Conservation (phyloP, 2,113 vertebrate species). For the Micronycteris hirsuta region DNA sequence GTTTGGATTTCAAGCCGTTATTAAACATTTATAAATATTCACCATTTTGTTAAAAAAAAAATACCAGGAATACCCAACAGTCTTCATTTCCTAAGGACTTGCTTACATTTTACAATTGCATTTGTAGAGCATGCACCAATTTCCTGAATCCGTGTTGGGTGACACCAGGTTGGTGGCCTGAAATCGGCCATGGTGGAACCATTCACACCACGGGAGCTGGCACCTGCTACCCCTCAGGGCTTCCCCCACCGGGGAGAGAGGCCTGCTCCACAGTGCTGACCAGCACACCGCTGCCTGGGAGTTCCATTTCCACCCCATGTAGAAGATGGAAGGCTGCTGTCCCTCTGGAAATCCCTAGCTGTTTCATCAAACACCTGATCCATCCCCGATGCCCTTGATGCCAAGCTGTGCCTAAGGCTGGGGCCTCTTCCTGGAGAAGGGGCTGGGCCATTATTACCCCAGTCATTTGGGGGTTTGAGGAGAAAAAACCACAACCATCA, state of each 20-base stretch:
- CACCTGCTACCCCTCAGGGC: fast-evolving
- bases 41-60: background rate
- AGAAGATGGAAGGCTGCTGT: background rate
- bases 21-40: background rate
- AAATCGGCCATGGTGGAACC: background rate
- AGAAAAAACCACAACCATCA: background rate
- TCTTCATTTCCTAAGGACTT: background rate
- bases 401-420: background rate
- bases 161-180: background rate
- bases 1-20: background rate
- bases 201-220: background rate
- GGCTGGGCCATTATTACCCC: background rate
- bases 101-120: background rate
- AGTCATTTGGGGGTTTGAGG: background rate
- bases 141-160: background rate
- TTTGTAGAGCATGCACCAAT: background rate
- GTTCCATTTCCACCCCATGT: background rate
- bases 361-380: background rate
- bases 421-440: background rate
- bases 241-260: background rate
- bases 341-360: background rate
- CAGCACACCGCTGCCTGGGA: background rate
- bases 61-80: background rate
- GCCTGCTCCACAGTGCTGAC: background rate
- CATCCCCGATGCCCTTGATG: background rate